Evolutionary conservation across 2,888 invertebrate genomes (phyloP).

Genomic region (Spilarctia lutea): DNA sequence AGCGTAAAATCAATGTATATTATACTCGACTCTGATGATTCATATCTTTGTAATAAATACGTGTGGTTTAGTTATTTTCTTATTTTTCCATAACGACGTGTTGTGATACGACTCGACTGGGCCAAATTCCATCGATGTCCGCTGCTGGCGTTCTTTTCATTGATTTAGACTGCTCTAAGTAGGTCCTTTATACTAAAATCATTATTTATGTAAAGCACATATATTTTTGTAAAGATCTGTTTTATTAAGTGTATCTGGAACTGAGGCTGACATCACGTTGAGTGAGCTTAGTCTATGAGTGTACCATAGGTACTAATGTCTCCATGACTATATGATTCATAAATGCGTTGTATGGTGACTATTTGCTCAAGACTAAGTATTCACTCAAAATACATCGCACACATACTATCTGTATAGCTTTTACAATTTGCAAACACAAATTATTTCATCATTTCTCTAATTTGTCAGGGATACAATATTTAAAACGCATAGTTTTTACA

Average conservation of each 20-base stretch:
- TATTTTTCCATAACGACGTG: neutral
- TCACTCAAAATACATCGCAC: neutral
- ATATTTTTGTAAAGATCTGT: neutral
- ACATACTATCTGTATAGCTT: neutral
- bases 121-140: no score
- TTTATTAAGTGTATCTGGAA: neutral
- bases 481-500: neutral
- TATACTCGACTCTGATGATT: neutral
- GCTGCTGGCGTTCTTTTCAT: neutral
- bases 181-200: neutral
- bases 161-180: no score
- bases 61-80: neutral
- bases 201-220: neutral
- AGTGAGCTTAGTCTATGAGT: neutral
- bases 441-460: neutral
- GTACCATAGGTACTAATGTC: neutral
- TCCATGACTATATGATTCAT: neutral
- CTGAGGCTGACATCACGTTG: neutral
- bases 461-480: neutral
- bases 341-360: neutral
- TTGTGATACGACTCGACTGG: no score
- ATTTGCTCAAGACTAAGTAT: neutral
- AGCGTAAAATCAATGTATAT: slow-evolving; percentile 9
- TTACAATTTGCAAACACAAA: neutral
- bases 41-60: neutral